Evolutionary conservation across 2,888 invertebrate species (phyloP), one percentile per base, ranked within the genome.

Genomic region (Lathronympha strigana): DNA sequence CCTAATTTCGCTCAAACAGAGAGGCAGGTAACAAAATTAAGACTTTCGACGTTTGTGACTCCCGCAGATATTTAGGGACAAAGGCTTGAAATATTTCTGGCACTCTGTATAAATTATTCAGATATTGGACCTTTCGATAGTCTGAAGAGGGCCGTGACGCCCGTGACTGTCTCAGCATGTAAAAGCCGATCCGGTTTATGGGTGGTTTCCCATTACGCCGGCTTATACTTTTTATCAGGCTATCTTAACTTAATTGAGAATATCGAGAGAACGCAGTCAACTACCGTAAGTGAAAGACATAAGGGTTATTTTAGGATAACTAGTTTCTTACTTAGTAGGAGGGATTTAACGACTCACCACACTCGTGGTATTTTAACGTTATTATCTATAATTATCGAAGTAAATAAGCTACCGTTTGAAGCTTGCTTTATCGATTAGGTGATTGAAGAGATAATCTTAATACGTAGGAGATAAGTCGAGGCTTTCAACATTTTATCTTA

Each of bases 241-340:
- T 79, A 79, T 82, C 79, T 76, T 66, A 67, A 77, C 67, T 78
- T 82, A 82, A 80, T 82, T 82, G 79, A 78, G 78, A 77, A 80
- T 57, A 57, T 28, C 55, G 19, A 3, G 61, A 67, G 72, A 69
- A 70, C 71, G 69, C 63, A 68, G 68, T 45, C 69, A 67, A 67
- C 67, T 66, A 70, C 69, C 69, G 69, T 68, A 74, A 70, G 70
- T 69, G 68, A 66, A 63, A 68, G 67, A 68, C 71, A 9, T 45
- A 57, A 57, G 31, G 31, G 66, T 67, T 71, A 9, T 69, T 72
- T 76, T 57, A n/a, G 21, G 45, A 23, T 8, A 19, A 43, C 28
- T 55, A 43, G 23, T 11, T 33, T 21, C 11, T 25, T 21, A 57
- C 19, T 55, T 57, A 31, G 43, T 43, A 31, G 47, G 28, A 6